These are phyloP conservation scores for Pachypsylla venusta DNA, from an alignment of 1,140 invertebrate species.

Conservation along the genomic window DNA sequence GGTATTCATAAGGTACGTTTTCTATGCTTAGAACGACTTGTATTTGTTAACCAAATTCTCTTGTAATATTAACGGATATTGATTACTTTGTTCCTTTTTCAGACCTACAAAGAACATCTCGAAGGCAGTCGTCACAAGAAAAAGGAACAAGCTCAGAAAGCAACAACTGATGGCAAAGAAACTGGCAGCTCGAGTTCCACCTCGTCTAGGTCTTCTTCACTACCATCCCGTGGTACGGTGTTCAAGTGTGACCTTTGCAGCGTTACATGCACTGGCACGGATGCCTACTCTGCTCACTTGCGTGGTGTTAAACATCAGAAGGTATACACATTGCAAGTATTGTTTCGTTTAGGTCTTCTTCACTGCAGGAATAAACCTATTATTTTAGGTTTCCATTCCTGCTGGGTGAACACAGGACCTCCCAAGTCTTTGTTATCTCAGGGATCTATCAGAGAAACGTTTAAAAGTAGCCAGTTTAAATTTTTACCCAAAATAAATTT, in stretches of 20 bases:
- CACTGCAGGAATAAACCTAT: too few species aligned
- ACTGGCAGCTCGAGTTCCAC: conserved; percentile 27
- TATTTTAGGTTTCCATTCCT: too few species aligned
- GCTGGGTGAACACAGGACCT: too few species aligned
- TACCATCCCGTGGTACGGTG: conserved; percentile 38
- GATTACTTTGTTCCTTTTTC: conserved; percentile 20
- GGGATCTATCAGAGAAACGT: too few species aligned
- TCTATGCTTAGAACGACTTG: too few species aligned
- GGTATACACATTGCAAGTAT: too few species aligned
- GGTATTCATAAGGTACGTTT: too few species aligned
- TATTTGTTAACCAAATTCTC: too few species aligned
- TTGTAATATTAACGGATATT: too few species aligned
- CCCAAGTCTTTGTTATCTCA: too few species aligned
- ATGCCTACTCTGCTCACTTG: conserved; percentile 96
- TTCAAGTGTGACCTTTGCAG: conserved; percentile 85
- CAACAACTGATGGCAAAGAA: conserved; percentile 30
- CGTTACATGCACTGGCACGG: conserved; percentile 92
- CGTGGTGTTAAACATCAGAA: conserved; percentile 96
- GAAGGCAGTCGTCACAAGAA: conserved; percentile 98
- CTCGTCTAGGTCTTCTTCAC: background rate
- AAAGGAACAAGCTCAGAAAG: conserved; percentile 81
- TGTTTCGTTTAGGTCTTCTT: background rate
- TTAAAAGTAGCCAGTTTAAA: too few species aligned
- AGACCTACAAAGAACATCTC: conserved; percentile 93
- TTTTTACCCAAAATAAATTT: too few species aligned